phyloP scores from a whole-genome alignment of 1,140 invertebrate species.

The Amphibalanus amphitrite region DNA sequence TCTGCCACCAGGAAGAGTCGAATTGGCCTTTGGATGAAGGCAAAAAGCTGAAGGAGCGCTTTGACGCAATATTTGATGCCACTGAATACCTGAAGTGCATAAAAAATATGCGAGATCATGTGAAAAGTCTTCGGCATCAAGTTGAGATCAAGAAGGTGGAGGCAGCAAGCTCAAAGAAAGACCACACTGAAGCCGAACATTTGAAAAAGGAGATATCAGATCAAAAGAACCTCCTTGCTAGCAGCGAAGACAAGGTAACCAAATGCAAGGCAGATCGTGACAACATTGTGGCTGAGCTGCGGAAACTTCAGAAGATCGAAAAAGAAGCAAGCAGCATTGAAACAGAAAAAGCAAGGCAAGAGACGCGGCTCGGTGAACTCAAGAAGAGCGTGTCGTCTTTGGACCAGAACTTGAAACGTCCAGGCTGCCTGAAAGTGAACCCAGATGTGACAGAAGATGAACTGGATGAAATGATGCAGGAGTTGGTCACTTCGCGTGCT shows the following conservation, averaged over 20 bases:
- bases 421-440: not conserved
- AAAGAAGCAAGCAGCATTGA: not conserved
- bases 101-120: slow-evolving; percentile 50
- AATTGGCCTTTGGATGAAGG: slow-evolving; percentile 91
- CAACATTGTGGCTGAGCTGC: not conserved
- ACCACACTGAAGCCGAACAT: slow-evolving; percentile 9
- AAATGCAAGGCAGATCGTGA: slow-evolving; percentile 11
- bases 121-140: not conserved
- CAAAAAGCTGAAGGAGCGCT: slow-evolving; percentile 82
- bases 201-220: slow-evolving; percentile 6
- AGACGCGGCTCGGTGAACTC: not conserved
- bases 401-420: not conserved
- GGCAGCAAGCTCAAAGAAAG: slow-evolving; percentile 6
- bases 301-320: not conserved
- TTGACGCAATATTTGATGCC: slow-evolving; percentile 97
- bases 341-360: not conserved
- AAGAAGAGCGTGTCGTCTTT: not conserved
- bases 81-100: slow-evolving; percentile 83
- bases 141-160: slow-evolving; percentile 3
- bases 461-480: not conserved
- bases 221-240: slow-evolving; percentile 18
- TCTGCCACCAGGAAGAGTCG: slow-evolving; percentile 97
- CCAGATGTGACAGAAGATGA: not conserved
- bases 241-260: slow-evolving; percentile 10
- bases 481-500: not conserved